phyloP scores from a whole-genome alignment of 2,888 invertebrate genomes.

The Notodromas monacha region DNA sequence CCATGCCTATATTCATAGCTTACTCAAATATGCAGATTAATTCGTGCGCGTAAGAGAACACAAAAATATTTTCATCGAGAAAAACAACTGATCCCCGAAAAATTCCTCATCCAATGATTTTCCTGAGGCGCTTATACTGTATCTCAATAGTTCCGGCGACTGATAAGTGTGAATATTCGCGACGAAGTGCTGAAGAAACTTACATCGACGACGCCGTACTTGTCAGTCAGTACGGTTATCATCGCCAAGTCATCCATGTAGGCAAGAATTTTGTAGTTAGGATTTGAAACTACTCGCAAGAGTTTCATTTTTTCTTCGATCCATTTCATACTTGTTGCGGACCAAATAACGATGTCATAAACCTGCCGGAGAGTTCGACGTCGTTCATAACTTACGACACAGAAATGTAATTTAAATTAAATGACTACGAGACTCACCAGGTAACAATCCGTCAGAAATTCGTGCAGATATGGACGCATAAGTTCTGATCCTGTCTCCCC shows the following conservation, averaged over 20 bases:
- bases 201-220: slow-evolving; percentile 69
- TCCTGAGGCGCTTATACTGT: no score
- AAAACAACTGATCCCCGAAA: no score
- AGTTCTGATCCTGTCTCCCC: slow-evolving; percentile 59
- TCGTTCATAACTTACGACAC: slow-evolving; percentile 6
- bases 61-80: no score
- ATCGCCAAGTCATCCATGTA: slow-evolving; percentile 68
- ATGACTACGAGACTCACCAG: slow-evolving; percentile 15
- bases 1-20: no score
- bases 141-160: no score
- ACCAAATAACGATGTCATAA: slow-evolving; percentile 94
- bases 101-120: no score
- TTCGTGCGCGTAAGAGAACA: no score
- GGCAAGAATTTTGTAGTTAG: slow-evolving; percentile 64
- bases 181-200: no score
- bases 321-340: slow-evolving; percentile 93
- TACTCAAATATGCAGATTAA: no score
- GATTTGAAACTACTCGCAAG: slow-evolving; percentile 46
- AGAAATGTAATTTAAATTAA: not conserved
- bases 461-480: slow-evolving; percentile 80
- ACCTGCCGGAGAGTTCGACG: slow-evolving; percentile 16
- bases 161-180: no score
- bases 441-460: slow-evolving; percentile 58
- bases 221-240: slow-evolving; percentile 68
- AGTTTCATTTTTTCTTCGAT: slow-evolving; percentile 86